These are phyloP conservation scores for Esperia sulphurella DNA, from an alignment of 2,888 invertebrate species.

Conservation along the genomic window DNA sequence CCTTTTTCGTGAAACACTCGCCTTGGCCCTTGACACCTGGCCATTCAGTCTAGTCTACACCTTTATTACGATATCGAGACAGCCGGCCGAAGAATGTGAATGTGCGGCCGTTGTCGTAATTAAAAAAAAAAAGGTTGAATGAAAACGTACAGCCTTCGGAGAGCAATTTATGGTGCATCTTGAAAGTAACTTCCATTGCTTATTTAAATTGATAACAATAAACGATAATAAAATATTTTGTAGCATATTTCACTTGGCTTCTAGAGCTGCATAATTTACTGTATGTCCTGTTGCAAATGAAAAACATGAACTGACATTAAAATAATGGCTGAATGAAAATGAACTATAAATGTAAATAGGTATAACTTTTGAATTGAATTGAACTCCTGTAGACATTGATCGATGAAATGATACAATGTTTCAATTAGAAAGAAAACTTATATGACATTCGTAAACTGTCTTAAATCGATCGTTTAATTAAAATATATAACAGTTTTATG, in stretches of 20 bases:
- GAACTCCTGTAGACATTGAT: neutral
- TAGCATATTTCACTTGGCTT: neutral
- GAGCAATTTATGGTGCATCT: neutral
- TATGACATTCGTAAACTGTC: slow-evolving; percentile 4
- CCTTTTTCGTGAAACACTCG: slow-evolving; percentile 51
- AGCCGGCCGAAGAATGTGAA: slow-evolving; percentile 38
- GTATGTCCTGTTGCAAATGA: neutral
- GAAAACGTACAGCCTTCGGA: slow-evolving; percentile 6
- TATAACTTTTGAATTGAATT: too few species aligned
- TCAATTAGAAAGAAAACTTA: neutral
- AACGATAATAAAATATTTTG: neutral
- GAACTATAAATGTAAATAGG: too few species aligned
- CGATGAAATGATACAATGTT: neutral
- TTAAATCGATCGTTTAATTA: slow-evolving; percentile 23
- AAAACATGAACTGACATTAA: neutral
- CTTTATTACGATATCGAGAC: slow-evolving; percentile 41
- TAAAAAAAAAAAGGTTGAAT: slow-evolving; percentile 35
- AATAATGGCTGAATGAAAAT: neutral
- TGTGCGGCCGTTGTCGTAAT: slow-evolving; percentile 43
- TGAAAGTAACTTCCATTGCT: neutral
- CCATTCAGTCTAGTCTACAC: slow-evolving; percentile 48
- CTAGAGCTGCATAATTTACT: neutral
- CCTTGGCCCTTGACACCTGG: slow-evolving; percentile 57
- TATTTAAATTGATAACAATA: neutral
- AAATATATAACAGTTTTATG: slow-evolving; percentile 29